A percentile compares a stretch with the other conserved stretches of the same genome.
These are phyloP conservation scores for Dryoscopus gambensis DNA, from an alignment of 2,113 vertebrate genomes.

Conservation along the genomic window DNA sequence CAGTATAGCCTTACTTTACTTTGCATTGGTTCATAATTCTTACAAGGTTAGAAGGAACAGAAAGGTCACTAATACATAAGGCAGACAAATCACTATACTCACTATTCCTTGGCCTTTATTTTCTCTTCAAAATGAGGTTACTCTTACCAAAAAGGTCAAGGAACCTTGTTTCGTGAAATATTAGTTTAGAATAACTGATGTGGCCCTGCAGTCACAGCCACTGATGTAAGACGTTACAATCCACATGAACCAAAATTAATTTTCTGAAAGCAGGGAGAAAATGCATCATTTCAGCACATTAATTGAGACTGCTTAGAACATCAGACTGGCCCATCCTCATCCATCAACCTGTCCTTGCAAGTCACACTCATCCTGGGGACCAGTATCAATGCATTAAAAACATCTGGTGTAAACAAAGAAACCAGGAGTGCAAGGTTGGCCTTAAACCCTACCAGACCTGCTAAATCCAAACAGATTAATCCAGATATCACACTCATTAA, in stretches of 20 bases:
- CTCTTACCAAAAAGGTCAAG: conserved; percentile 49
- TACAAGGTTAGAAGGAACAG: neutral
- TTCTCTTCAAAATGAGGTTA: conserved; percentile 56
- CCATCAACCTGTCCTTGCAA: neutral
- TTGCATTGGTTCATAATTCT: neutral
- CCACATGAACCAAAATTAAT: conserved; percentile 24
- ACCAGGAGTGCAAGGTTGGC: too few species aligned
- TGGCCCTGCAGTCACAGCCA: conserved; percentile 41
- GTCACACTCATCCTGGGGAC: neutral
- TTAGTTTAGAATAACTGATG: conserved; percentile 38
- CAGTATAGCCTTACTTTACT: neutral
- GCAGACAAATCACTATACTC: conserved; percentile 36
- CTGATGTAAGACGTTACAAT: conserved; percentile 9
- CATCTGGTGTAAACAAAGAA: neutral
- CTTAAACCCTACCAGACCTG: neutral
- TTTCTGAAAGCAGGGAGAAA: conserved; percentile 49
- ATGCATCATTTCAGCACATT: conserved; percentile 23
- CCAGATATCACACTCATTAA: neutral
- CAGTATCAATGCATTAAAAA: neutral
- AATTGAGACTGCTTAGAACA: neutral
- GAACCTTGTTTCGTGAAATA: neutral
- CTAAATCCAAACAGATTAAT: neutral
- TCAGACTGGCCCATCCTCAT: neutral
- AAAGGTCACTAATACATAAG: neutral
- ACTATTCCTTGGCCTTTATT: conserved; percentile 39